phyloP scores from a whole-genome alignment of 2,797 vertebrate genomes.

The Macrochelys suwanniensis region DNA sequence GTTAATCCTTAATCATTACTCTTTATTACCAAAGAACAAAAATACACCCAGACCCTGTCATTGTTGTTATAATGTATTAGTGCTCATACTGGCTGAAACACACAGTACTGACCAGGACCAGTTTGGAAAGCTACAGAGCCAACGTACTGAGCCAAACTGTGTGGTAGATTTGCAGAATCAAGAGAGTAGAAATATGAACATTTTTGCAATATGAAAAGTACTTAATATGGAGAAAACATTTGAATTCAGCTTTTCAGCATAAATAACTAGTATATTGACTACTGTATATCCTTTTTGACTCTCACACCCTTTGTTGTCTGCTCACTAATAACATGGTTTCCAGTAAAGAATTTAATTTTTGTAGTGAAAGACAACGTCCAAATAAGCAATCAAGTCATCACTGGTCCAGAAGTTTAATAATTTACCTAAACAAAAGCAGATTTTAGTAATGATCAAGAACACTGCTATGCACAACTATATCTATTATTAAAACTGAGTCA shows the following conservation, averaged over 20 bases:
- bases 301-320: not conserved
- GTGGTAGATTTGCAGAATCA: not conserved
- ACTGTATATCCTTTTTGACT: not conserved
- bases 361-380: not conserved
- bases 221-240: not conserved
- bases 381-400: not conserved
- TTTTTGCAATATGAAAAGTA: not conserved
- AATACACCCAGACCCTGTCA: not conserved
- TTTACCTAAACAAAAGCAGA: not conserved
- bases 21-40: not conserved
- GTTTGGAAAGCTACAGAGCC: not conserved
- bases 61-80: not conserved
- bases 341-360: not conserved
- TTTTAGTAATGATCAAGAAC: not conserved
- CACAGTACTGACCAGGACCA: not conserved
- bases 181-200: not conserved
- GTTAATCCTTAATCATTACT: not conserved
- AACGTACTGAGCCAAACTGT: not conserved
- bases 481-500: rapidly evolving
- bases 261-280: not conserved
- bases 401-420: not conserved
- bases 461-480: not conserved
- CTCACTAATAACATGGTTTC: not conserved
- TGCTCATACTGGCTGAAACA: not conserved
- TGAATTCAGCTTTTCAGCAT: not conserved